phyloP scores from a whole-genome alignment of 2,113 vertebrate species.

The Pollachius pollachius region DNA sequence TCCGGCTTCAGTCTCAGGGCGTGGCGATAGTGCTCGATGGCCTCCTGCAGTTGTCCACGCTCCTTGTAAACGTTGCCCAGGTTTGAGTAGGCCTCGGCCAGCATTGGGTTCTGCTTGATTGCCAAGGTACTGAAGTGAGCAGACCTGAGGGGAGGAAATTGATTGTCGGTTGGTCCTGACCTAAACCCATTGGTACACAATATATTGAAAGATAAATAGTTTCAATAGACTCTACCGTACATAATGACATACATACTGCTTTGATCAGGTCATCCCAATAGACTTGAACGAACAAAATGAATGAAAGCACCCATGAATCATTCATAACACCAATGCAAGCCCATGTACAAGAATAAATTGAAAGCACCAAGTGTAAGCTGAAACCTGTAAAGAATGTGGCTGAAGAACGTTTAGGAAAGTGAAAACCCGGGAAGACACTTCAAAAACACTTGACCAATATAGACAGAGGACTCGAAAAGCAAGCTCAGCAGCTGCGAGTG shows the following conservation, averaged over 20 bases:
- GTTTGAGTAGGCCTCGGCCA: conserved; percentile 98
- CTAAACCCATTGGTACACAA: not conserved
- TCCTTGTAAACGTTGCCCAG: conserved; percentile 98
- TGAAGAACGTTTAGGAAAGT: not conserved
- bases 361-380: not conserved
- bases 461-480: conserved; percentile 2
- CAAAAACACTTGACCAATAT: not conserved
- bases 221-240: too few relatives aligned
- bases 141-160: conserved; percentile 75
- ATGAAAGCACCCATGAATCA: too few relatives aligned
- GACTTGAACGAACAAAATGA: too few relatives aligned
- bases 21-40: conserved; percentile 96
- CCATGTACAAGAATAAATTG: too few relatives aligned
- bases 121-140: conserved; percentile 99
- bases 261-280: too few relatives aligned
- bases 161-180: too few relatives aligned
- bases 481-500: not conserved
- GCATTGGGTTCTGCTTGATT: conserved; percentile 97
- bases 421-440: not conserved
- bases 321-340: too few relatives aligned
- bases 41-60: conserved; percentile 95
- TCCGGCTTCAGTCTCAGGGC: conserved; percentile 96
- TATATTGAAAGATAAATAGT: not conserved
- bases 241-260: too few relatives aligned
- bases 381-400: conserved; percentile 30